A percentile compares a stretch with the other conserved stretches of the same genome.
phyloP scores from a whole-genome alignment of 2,113 vertebrate species.

The Rhinolophus sinicus region DNA sequence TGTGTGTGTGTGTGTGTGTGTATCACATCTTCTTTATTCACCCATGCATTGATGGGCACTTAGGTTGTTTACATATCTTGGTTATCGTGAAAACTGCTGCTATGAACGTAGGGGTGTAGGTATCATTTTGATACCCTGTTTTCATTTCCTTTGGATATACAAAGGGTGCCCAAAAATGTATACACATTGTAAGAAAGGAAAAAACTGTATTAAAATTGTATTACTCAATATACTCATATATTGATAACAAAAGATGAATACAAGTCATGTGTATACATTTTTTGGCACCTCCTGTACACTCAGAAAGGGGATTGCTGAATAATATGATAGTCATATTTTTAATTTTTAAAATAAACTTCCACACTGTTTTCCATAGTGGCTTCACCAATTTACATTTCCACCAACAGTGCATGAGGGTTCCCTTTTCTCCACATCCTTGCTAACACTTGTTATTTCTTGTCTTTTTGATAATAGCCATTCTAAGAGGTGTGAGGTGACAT shows the following conservation, averaged over 20 bases:
- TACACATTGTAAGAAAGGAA: too few relatives aligned
- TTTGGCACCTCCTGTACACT: neutral
- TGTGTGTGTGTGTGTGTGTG: too few relatives aligned
- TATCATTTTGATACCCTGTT: neutral
- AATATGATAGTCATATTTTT: neutral
- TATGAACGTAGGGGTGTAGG: neutral
- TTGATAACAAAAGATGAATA: too few relatives aligned
- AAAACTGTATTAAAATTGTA: too few relatives aligned
- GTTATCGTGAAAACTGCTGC: neutral
- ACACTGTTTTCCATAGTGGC: neutral
- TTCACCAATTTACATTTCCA: neutral
- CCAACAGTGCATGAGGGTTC: neutral
- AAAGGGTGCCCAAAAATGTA: too few relatives aligned
- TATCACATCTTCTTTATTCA: neutral
- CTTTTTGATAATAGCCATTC: neutral
- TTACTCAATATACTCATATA: too few relatives aligned
- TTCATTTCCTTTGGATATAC: neutral
- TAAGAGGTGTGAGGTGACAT: neutral
- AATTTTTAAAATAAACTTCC: neutral
- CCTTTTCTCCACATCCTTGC: neutral
- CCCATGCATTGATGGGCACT: neutral
- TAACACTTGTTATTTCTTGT: neutral
- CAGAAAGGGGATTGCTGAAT: neutral
- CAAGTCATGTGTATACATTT: too few relatives aligned
- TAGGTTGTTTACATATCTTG: neutral